Evolutionary conservation across 1,140 invertebrate species (phyloP), one percentile per base, ranked within the genome.

Genomic region (Solenopsis fugax): DNA sequence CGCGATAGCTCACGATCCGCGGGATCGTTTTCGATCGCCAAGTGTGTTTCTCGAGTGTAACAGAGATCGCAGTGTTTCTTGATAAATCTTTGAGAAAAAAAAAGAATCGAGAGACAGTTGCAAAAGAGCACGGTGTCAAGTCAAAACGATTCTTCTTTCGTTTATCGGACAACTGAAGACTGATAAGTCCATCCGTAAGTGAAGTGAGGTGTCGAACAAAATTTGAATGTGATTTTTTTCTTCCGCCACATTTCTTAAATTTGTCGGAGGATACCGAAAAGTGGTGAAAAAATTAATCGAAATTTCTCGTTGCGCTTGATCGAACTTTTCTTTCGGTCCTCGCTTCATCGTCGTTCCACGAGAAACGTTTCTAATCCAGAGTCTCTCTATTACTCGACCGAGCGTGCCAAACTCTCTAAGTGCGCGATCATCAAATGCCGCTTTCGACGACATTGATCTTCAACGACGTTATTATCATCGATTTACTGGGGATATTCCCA

Each of bases 211-310:
- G 89, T 65, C 13, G 29, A n/a, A 7, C 13, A 16, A 29, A 58
- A 65, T 85, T 54, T 12, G 62, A 89, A 62, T 89, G 88, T 89
- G 88, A 76, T 60, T 9, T 65, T 34, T 24, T 16, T 24, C 50
- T 54, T 50, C n/a, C 9, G 18, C 5, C n/a, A 7, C n/a, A 21
- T 56, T 56, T 56, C n/a, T 56, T 56, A n/a, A 56, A 56, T 21
- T 56, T 56, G 3, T 2, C 6, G 12, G 12, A 24, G 29, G 48
- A 5, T 21, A 50, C 52, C 89, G 91, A 88, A 92, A 92, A 93
- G 91, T 89, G 78, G 87, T 90, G 87, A 29, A 29, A 93, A 90
- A 92, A 91, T 90, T 13, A 75, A 48, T 29, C 45, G 69, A 80
- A 86, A 86, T 37, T 7, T 71, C n/a, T 81, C 76, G 85, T 69